These are phyloP conservation scores for Enteromius fasciolatus DNA, from an alignment of 2,797 vertebrate genomes.

Conservation along the genomic window DNA sequence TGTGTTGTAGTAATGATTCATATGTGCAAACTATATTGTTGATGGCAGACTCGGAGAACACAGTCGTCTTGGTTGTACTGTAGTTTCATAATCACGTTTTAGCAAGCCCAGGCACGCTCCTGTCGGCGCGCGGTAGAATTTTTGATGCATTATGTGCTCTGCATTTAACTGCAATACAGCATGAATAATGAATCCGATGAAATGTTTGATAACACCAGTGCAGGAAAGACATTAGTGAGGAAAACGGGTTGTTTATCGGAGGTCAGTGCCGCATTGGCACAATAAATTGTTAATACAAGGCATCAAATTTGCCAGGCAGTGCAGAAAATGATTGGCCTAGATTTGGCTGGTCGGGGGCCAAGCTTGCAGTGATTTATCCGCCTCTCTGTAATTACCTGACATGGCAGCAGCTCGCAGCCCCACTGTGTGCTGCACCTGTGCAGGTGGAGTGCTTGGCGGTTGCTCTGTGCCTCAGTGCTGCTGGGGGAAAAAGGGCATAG, in stretches of 20 bases:
- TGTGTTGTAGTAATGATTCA: neutral
- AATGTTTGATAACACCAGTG: slow-evolving; percentile 42
- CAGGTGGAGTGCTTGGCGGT: slow-evolving; percentile 30
- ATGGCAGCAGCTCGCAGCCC: slow-evolving; percentile 40
- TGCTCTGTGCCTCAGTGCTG: neutral
- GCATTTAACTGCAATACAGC: slow-evolving; percentile 40
- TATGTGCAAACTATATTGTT: neutral
- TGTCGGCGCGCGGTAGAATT: neutral
- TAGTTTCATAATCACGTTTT: slow-evolving; percentile 27
- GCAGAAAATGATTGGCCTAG: slow-evolving; percentile 53
- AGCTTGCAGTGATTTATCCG: slow-evolving; percentile 33
- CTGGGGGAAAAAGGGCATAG: neutral
- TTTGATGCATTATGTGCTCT: slow-evolving; percentile 43
- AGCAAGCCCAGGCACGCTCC: slow-evolving; percentile 30
- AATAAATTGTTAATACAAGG: slow-evolving; percentile 50
- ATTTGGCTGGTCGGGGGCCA: slow-evolving; percentile 46
- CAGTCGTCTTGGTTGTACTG: slow-evolving; percentile 6
- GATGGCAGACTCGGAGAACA: neutral
- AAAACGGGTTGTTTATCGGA: slow-evolving; percentile 49
- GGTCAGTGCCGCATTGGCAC: slow-evolving; percentile 47
- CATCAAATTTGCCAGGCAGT: slow-evolving; percentile 39
- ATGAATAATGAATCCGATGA: slow-evolving; percentile 49
- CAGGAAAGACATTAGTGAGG: slow-evolving; percentile 42
- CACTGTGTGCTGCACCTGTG: slow-evolving; percentile 53
- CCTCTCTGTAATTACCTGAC: slow-evolving; percentile 52